These are phyloP conservation scores for Peromyscus californicus DNA, from an alignment of 2,113 vertebrate species.

Conservation along the genomic window DNA sequence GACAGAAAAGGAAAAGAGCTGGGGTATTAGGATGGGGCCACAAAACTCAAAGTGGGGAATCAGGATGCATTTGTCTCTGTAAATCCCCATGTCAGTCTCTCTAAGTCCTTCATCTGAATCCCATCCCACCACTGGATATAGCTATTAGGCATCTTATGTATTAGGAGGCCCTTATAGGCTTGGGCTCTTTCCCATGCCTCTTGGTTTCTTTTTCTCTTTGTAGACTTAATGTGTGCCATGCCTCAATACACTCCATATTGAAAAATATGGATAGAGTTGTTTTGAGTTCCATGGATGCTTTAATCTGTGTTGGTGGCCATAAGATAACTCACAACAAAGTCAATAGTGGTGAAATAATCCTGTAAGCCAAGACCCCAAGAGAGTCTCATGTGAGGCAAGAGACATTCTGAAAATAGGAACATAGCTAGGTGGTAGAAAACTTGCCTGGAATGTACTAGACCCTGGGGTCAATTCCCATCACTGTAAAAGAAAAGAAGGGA, in stretches of 20 bases:
- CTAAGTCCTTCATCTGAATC: background rate
- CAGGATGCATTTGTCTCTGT: background rate
- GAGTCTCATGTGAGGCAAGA: background rate
- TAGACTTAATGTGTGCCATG: background rate
- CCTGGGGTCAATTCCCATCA: background rate
- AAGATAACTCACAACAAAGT: constrained; percentile 7
- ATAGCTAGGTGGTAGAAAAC: background rate
- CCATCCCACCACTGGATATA: background rate
- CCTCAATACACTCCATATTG: background rate
- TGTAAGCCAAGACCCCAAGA: constrained; percentile 9
- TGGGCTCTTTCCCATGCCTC: background rate
- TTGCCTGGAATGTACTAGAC: background rate
- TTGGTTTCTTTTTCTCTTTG: background rate
- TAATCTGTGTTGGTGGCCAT: background rate
- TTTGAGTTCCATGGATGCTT: background rate
- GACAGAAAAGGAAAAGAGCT: background rate
- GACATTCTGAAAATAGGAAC: background rate
- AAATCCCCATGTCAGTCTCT: background rate
- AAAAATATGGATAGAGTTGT: background rate
- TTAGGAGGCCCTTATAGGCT: background rate
- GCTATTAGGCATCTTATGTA: background rate
- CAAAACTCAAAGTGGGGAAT: background rate
- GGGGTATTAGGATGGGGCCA: background rate
- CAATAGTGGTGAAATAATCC: background rate
- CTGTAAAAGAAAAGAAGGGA: background rate